Percentiles rank a stretch among this genome's conserved stretches.
Conservation (phyloP, 1,140 invertebrate species). For the Sycophila sp. region DNA sequence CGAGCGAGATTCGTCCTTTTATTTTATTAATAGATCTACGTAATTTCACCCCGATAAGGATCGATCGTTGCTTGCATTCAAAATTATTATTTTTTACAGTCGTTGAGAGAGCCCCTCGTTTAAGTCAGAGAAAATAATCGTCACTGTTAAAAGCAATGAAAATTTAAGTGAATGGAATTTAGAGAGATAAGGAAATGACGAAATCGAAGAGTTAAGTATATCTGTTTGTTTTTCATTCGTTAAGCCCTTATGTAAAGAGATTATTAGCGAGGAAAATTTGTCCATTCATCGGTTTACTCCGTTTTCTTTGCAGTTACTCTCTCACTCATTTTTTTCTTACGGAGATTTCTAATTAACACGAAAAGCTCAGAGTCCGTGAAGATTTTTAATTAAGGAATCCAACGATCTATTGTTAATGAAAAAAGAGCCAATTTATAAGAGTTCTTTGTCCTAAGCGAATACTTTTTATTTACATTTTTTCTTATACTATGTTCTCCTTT, state of each 20-base stretch:
- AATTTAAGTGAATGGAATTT: no score
- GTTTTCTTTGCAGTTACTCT: background rate
- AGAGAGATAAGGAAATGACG: background rate
- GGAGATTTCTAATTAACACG: slow-evolving; percentile 34
- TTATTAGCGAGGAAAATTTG: slow-evolving; percentile 31
- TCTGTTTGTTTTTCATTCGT: slow-evolving; percentile 23
- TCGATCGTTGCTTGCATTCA: no score
- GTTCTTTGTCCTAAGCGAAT: background rate
- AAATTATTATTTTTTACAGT: no score
- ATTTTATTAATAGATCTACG: no score
- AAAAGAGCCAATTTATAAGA: background rate
- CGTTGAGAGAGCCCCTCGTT: no score
- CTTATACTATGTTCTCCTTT: background rate
- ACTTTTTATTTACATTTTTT: slow-evolving; percentile 24
- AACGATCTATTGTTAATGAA: slow-evolving; percentile 9
- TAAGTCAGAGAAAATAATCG: no score
- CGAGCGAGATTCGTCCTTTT: no score
- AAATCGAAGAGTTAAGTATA: slow-evolving; percentile 1
- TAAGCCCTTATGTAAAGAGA: slow-evolving; percentile 22
- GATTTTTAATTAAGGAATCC: slow-evolving; percentile 34
- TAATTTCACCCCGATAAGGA: no score
- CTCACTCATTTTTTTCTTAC: background rate
- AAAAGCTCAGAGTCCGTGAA: slow-evolving; percentile 10
- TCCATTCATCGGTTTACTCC: slow-evolving; percentile 22
- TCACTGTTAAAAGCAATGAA: no score